Evolutionary conservation across 2,113 vertebrate genomes (phyloP), one percentile per base, ranked within the genome.

Genomic region (Myotis lucifugus): DNA sequence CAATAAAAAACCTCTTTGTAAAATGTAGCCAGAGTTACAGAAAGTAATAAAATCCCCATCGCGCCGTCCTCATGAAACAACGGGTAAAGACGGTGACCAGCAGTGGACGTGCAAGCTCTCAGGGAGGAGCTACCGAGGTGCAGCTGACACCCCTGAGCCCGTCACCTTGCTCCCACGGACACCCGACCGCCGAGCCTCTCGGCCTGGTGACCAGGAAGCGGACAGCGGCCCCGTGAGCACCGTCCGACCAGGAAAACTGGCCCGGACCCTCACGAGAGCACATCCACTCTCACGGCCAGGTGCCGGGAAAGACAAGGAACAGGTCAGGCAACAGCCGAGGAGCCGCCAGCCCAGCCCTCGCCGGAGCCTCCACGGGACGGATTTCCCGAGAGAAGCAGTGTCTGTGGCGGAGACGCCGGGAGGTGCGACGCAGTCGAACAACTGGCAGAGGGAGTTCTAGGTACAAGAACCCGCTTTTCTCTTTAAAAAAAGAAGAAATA

Each of bases 171-270:
- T 18, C 25, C 11, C 29, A 42, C 7, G 17, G 11, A n/a, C 32
- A 59, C 3, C 10, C 19, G 18, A 2, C 18, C 2, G 9, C 10
- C 7, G 6, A 21, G 32, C 32, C 23, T 69, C 1, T 0, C 29
- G 23, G 19, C 29, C 79, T 19, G 64, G 25, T 59, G 48, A 52
- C 12, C 48, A 34, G 13, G 18, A 81, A 69, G 5, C 8, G 25
- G 5, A 21, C 9, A 25, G 56, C 15, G 27, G 66, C 40, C 67
- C 23, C 17, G 0, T n/a, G 19, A 64, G 42, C 5, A 29, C 14
- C 50, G 50, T 34, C 70, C 25, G 46, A 15, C 46, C 32, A 29
- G 37, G 70, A 42, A n/a, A 59, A 32, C 9, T 18, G 50, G 40
- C 32, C 15, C 29, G 40, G 11, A 42, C 14, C 76, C 67, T 73